A percentile compares a stretch with the other conserved stretches of the same genome.
Conservation (phyloP, 1,140 invertebrate species). For the Drosophila pseudoobscura region DNA sequence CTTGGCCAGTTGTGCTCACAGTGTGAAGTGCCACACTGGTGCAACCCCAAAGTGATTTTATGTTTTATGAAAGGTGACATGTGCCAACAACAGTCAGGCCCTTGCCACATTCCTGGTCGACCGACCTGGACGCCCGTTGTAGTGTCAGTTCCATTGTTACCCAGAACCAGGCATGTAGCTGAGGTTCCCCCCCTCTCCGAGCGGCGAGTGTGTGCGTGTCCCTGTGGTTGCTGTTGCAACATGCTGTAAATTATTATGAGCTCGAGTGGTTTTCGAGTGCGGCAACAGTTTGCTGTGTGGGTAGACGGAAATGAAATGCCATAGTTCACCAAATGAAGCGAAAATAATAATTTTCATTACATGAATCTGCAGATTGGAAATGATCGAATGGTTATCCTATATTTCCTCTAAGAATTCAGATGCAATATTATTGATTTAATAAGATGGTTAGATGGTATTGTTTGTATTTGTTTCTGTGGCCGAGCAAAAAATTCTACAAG, state of each 20-base stretch:
- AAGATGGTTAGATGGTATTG: no score
- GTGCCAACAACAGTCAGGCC: slow-evolving; percentile 67
- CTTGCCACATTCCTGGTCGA: slow-evolving; percentile 47
- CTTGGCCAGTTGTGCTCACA: slow-evolving; percentile 20
- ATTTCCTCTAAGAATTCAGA: not conserved
- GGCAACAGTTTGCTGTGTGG: slow-evolving; percentile 26
- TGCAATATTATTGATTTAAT: no score
- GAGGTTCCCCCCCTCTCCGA: not conserved
- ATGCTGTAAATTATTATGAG: slow-evolving; percentile 71
- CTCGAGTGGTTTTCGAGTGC: slow-evolving; percentile 60
- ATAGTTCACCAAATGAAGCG: slow-evolving; percentile 1
- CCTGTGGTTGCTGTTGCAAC: slow-evolving; percentile 66
- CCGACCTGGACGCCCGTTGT: slow-evolving; percentile 37
- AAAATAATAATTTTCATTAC: slow-evolving; percentile 13
- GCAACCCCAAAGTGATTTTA: slow-evolving; percentile 68
- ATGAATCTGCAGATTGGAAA: not conserved
- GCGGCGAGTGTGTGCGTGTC: slow-evolving; percentile 6
- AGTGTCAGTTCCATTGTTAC: slow-evolving; percentile 64
- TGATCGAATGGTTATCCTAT: not conserved
- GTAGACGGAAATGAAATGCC: slow-evolving; percentile 31
- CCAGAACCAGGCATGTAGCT: slow-evolving; percentile 10
- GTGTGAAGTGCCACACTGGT: slow-evolving; percentile 43
- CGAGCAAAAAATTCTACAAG: no score
- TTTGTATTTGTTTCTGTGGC: no score
- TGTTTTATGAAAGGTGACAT: slow-evolving; percentile 79